Evolutionary conservation across 2,113 vertebrate species (phyloP).

Genomic region (Cebidichthys violaceus): DNA sequence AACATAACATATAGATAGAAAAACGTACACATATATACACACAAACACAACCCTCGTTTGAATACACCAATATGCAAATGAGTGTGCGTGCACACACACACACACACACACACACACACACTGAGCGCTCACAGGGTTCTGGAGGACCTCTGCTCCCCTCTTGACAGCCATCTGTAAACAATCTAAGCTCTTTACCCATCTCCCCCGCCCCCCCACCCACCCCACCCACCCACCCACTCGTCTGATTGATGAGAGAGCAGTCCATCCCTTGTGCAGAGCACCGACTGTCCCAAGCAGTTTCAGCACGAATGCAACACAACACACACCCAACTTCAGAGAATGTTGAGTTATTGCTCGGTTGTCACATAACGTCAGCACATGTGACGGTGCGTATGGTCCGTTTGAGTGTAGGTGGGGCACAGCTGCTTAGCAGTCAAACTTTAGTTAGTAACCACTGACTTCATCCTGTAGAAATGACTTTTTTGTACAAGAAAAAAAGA

Average conservation of each 20-base stretch:
- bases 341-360: conserved; percentile 2
- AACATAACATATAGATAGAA: neutral
- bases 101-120: neutral
- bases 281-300: conserved; percentile 40
- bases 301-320: conserved; percentile 3
- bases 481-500: neutral
- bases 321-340: conserved; percentile 21
- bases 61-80: neutral
- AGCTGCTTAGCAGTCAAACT: neutral
- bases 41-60: neutral
- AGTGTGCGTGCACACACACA: neutral
- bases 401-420: neutral
- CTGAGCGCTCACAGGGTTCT: conserved; percentile 35
- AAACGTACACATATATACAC: neutral
- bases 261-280: conserved; percentile 36
- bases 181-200: conserved; percentile 77
- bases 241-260: conserved; percentile 68
- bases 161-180: conserved; percentile 83
- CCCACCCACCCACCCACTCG: conserved; percentile 8
- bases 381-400: neutral
- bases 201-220: conserved; percentile 48
- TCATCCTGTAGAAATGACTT: neutral
- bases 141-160: conserved; percentile 54
- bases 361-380: conserved; percentile 17
- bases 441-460: neutral